Conservation (phyloP, 1,140 invertebrate genomes). For the Luehdorfia chinensis region DNA sequence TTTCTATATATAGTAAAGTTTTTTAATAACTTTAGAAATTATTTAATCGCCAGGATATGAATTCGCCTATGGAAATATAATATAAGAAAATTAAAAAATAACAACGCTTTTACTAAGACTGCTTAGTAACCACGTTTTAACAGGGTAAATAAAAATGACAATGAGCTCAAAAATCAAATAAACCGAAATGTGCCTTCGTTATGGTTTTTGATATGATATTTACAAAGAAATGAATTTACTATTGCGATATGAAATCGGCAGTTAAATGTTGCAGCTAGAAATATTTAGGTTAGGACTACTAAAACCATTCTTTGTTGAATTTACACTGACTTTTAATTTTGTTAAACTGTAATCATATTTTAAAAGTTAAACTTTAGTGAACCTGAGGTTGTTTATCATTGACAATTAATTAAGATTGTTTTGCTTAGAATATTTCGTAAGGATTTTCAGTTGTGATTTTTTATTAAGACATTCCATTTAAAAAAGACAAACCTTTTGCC, state of each 20-base stretch:
- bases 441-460: slow-evolving; percentile 45
- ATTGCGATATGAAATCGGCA: slow-evolving; percentile 20
- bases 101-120: slow-evolving; percentile 15
- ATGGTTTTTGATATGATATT: slow-evolving; percentile 19
- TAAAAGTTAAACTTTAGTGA: slow-evolving; percentile 40
- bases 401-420: slow-evolving; percentile 38
- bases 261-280: slow-evolving; percentile 16
- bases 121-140: slow-evolving; percentile 19
- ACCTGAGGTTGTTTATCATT: slow-evolving; percentile 52
- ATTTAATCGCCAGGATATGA: too few species aligned
- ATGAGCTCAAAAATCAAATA: slow-evolving; percentile 50
- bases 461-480: slow-evolving; percentile 64
- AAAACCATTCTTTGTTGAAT: slow-evolving; percentile 57
- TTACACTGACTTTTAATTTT: slow-evolving; percentile 61
- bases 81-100: too few species aligned
- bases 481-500: slow-evolving; percentile 51
- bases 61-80: too few species aligned
- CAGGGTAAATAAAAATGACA: slow-evolving; percentile 67
- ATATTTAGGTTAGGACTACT: slow-evolving; percentile 31
- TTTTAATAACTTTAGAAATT: too few species aligned
- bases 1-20: too few species aligned
- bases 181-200: slow-evolving; percentile 36
- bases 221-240: slow-evolving; percentile 32
- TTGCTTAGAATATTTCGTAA: slow-evolving; percentile 29
- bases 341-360: slow-evolving; percentile 46